Percentiles rank a stretch among this genome's conserved stretches.
Conservation (phyloP, 2,113 vertebrate genomes). For the pig (Sus scrofa) region T2T-Sscrofa CM000817.6:76542001-76542500, state of each 20-base stretch:
- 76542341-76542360: constrained; percentile 61
- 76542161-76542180: constrained; percentile 43
- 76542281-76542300: constrained; percentile 17
- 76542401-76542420: constrained; percentile 38
- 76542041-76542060: background rate
- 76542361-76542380: constrained; percentile 32
- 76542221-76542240: constrained; percentile 43
- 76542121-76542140: constrained; percentile 49
- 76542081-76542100: background rate
- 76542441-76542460: background rate
- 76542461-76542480: background rate
- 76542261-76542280: constrained; percentile 47
- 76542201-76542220: constrained; percentile 75
- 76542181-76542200: constrained; percentile 79
- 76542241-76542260: constrained; percentile 62
- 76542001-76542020: rapidly evolving
- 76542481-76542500: constrained; percentile 46
- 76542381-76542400: constrained; percentile 73
- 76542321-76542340: constrained; percentile 45
- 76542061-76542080: background rate
- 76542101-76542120: background rate
- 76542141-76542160: constrained; percentile 27
- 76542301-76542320: constrained; percentile 42
- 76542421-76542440: background rate
- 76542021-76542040: background rate